Evolutionary conservation across 2,113 vertebrate species (phyloP).

Genomic region (Clupea harengus): DNA sequence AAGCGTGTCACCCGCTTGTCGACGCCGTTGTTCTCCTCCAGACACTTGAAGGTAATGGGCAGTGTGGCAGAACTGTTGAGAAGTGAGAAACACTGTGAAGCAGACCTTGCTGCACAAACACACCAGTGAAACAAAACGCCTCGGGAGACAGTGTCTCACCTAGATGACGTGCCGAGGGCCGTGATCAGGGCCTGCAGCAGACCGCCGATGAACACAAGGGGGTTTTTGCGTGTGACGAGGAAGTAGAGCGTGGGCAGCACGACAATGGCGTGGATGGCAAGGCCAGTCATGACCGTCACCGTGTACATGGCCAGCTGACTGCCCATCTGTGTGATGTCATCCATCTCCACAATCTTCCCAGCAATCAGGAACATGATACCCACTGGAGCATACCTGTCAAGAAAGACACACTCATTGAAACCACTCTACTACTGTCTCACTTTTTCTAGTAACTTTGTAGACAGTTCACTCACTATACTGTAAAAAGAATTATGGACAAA

Average conservation of each 20-base stretch:
- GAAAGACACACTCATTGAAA: neutral
- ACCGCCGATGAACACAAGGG: conserved; percentile 88
- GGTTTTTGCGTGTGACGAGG: conserved; percentile 88
- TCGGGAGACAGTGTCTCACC: conserved; percentile 63
- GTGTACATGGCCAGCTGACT: conserved; percentile 97
- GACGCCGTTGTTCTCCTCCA: conserved; percentile 91
- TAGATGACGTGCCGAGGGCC: conserved; percentile 94
- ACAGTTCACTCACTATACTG: neutral
- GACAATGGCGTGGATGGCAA: conserved; percentile 83
- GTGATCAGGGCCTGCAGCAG: conserved; percentile 93
- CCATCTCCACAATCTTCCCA: conserved; percentile 98
- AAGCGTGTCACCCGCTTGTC: conserved; percentile 94
- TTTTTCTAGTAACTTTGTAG: neutral
- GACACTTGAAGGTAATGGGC: conserved; percentile 92
- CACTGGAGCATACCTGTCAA: conserved; percentile 88
- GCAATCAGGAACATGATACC: conserved; percentile 97
- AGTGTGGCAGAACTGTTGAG: conserved; percentile 85
- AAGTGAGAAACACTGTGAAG: neutral
- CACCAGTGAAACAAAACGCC: neutral
- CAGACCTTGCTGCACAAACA: neutral
- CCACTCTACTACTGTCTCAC: neutral
- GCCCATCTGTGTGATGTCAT: conserved; percentile 86
- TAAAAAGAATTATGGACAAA: neutral
- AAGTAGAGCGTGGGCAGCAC: conserved; percentile 92
- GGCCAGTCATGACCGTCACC: conserved; percentile 85